Evolutionary conservation across 2,113 vertebrate genomes (phyloP).

Genomic region (Macrotis lagotis): DNA sequence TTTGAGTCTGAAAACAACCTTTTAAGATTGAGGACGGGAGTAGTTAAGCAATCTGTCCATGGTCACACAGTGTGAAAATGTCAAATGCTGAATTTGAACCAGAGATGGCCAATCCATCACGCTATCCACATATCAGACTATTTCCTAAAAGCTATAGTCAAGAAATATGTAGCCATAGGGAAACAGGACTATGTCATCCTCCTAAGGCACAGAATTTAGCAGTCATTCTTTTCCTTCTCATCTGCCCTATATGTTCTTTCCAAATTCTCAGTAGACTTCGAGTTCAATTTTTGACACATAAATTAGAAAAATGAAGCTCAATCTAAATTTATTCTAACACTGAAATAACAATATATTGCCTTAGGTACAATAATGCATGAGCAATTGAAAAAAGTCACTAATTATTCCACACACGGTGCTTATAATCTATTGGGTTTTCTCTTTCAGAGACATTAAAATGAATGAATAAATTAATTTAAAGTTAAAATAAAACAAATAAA

Average conservation of each 20-base stretch:
- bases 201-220: neutral
- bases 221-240: neutral
- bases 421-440: neutral
- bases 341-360: neutral
- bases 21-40: neutral
- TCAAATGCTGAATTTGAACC: neutral
- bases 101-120: neutral
- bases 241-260: neutral
- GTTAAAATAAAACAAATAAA: neutral
- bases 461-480: neutral
- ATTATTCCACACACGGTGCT: neutral
- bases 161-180: neutral
- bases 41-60: neutral
- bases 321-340: neutral
- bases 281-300: neutral
- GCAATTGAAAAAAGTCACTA: neutral
- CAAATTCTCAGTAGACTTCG: neutral
- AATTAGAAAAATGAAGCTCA: neutral
- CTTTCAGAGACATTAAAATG: neutral
- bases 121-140: neutral
- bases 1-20: neutral
- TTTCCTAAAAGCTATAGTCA: neutral
- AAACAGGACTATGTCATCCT: neutral
- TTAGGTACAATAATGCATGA: neutral
- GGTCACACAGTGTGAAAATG: neutral